Base-by-base conservation (phyloP, 2,888 invertebrate species). In the Drosophila multiciliata region DNA sequence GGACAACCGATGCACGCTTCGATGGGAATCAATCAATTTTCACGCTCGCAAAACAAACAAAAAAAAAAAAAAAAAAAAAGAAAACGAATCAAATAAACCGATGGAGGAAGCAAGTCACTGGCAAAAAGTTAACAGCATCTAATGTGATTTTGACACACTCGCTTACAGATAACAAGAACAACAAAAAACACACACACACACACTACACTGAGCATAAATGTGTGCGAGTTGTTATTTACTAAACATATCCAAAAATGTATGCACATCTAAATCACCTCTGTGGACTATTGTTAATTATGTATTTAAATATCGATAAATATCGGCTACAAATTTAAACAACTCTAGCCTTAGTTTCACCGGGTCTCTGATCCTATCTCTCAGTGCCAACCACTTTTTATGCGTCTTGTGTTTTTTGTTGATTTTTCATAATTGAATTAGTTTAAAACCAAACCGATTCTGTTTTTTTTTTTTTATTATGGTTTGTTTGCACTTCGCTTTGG, bases 1-100 rank as follows among this genome's bases (percentile, higher is more conserved):
- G 85, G 89, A 77, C 83, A 87, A 85, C 83, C 83, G 68, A 35
- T 29, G 58, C 88, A 83, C 82, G 79, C 90, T 78, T 82, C 90
- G 83, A 83, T 86, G 73, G 78, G 89, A 90, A 87, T 87, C 90
- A 90, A 87, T 87, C 90, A 87, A 86, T 90, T 88, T 88, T 76
- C 75, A 73, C 76, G 73, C 77, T 72, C 79, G 61, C 83, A 79
- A 79, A 77, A 72, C 65, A 71, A 77, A 69, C 62, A 64, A 72
- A 50, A 78, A 78, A 50, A 59, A 63, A 77, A 52, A 69, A 15
- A 36, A 29, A 33, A 67, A 45, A 57, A 42, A 53, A 57, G 32
- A 23, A 42, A 40, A 9, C n/a, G 40, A 40, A 40, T n/a, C 40
- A 9, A 48, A 66, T 40, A 63, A 53, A 12, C 20, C 23, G 17